A percentile compares a stretch with the other conserved stretches of the same genome.
Conservation (phyloP, 2,888 invertebrate species). For the Syritta pipiens region DNA sequence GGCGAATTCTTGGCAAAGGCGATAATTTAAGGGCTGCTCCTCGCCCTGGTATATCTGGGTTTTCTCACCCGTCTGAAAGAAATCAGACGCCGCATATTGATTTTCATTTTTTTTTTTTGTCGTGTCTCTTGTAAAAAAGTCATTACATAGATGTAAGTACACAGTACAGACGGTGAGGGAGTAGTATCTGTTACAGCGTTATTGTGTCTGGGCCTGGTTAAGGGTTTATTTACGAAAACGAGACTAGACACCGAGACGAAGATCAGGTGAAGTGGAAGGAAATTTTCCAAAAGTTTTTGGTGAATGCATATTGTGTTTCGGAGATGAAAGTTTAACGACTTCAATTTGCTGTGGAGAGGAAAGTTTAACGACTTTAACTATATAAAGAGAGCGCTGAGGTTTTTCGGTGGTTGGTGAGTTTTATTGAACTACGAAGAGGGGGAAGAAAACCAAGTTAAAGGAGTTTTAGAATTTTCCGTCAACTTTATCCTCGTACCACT, state of each 20-base stretch:
- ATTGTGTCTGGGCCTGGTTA: neutral
- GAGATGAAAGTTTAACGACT: neutral
- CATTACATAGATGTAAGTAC: neutral
- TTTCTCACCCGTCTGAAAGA: conserved; percentile 9
- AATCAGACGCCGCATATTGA: conserved; percentile 34
- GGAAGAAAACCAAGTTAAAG: no score
- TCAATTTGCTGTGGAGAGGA: no score
- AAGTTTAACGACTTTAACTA: no score
- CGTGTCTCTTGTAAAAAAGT: neutral
- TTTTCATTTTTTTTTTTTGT: conserved; percentile 7
- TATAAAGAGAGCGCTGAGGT: no score
- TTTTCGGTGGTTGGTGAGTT: no score
- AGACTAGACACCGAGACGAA: neutral
- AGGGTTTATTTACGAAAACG: conserved; percentile 3
- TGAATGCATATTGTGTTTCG: neutral
- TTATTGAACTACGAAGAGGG: no score
- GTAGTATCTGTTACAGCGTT: neutral
- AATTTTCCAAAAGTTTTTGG: neutral
- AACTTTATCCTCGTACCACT: no score
- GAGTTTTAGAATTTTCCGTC: no score
- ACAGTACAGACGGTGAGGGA: no score
- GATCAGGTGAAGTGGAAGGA: neutral
- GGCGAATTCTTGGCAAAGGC: neutral
- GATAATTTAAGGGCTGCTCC: conserved; percentile 25
- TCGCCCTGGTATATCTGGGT: conserved; percentile 2